phyloP scores from a whole-genome alignment of 2,113 vertebrate species.

The Axis porcinus region DNA sequence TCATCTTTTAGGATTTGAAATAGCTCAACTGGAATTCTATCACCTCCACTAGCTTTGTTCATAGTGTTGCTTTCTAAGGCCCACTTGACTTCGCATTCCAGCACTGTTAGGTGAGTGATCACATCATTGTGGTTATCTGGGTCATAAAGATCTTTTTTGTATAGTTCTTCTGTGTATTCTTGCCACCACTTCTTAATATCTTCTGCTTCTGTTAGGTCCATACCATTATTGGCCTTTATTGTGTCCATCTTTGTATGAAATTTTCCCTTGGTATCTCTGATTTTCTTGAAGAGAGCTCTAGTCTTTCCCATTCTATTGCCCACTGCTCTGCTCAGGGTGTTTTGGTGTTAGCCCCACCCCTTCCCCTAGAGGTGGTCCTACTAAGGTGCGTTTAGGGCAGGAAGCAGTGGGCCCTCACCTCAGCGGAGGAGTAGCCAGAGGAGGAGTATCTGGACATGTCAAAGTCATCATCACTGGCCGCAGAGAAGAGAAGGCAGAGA shows the following conservation, averaged over 20 bases:
- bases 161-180: neutral
- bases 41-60: neutral
- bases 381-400: neutral
- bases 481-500: conserved; percentile 18
- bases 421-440: conserved; percentile 98
- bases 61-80: neutral
- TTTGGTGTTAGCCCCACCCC: neutral
- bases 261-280: neutral
- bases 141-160: neutral
- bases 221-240: neutral
- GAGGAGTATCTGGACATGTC: conserved; percentile 99
- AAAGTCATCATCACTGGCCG: conserved; percentile 95
- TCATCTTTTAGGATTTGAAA: neutral
- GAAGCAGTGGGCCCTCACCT: conserved; percentile 86
- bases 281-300: neutral
- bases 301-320: neutral
- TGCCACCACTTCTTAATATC: neutral
- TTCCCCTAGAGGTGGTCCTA: neutral
- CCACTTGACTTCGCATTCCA: neutral
- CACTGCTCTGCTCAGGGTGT: neutral
- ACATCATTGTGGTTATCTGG: neutral
- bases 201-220: neutral
- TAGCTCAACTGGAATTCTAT: neutral
- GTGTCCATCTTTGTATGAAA: neutral
- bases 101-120: neutral